A percentile compares a stretch with the other conserved stretches of the same genome.
phyloP scores from a whole-genome alignment of 2,113 vertebrate species.

The Nerophis ophidion region DNA sequence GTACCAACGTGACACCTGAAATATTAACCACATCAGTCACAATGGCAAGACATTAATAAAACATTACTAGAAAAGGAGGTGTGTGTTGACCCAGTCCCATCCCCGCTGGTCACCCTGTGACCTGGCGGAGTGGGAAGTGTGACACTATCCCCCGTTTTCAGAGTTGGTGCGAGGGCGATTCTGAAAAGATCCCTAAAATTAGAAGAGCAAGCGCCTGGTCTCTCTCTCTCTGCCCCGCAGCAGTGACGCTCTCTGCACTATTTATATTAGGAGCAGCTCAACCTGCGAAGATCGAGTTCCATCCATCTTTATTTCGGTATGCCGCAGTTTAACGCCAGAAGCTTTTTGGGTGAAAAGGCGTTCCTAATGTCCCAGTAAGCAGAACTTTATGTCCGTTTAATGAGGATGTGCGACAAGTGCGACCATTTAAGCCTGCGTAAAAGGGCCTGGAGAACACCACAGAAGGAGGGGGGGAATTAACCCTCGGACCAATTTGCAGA shows the following conservation, averaged over 20 bases:
- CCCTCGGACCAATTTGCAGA: background rate
- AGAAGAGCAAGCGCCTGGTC: conserved; percentile 54
- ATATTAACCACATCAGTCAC: background rate
- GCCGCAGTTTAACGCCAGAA: conserved; percentile 22
- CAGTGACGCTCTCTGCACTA: conserved; percentile 68
- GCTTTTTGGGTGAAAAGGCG: background rate
- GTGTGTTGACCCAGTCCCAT: conserved; percentile 18
- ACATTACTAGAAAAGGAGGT: background rate
- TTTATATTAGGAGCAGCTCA: conserved; percentile 61
- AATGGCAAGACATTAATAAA: background rate
- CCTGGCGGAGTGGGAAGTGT: conserved; percentile 42
- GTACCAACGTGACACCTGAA: background rate
- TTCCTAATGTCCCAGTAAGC: conserved; percentile 7
- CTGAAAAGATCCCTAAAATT: conserved; percentile 65
- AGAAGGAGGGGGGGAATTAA: too few species aligned
- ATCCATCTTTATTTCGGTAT: conserved; percentile 47
- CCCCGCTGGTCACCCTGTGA: conserved; percentile 34
- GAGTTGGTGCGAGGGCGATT: conserved; percentile 42
- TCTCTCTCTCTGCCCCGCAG: conserved; percentile 54
- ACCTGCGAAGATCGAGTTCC: conserved; percentile 67
- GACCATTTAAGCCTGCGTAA: conserved; percentile 13
- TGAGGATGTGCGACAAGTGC: background rate
- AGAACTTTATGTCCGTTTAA: conserved; percentile 7
- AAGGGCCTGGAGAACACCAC: background rate
- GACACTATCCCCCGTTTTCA: conserved; percentile 58